Percentiles rank a stretch among this genome's conserved stretches.
Conservation (phyloP, 2,797 vertebrate species). For the Falco concolor region DNA sequence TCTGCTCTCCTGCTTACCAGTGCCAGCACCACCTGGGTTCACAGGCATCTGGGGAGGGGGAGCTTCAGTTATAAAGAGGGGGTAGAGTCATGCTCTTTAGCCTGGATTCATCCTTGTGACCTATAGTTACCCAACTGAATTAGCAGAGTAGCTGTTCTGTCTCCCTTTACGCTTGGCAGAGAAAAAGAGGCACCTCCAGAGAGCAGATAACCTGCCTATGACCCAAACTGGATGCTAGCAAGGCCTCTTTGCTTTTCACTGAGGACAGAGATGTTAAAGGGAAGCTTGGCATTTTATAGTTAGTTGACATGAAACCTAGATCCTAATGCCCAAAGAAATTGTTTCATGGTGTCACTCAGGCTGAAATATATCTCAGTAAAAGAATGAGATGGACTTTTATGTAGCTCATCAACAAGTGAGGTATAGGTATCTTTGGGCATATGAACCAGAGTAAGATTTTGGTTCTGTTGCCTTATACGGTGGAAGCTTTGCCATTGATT, state of each 20-base stretch:
- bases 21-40: background rate
- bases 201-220: background rate
- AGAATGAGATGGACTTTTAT: background rate
- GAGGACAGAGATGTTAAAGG: background rate
- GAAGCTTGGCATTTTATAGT: background rate
- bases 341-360: background rate
- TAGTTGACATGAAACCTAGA: background rate
- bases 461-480: background rate
- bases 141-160: background rate
- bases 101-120: background rate
- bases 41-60: background rate
- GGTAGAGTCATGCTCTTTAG: background rate
- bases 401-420: background rate
- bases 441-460: background rate
- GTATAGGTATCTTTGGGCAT: background rate
- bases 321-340: background rate
- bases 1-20: background rate
- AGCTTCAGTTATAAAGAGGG: background rate
- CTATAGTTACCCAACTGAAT: background rate
- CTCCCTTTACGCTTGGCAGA: background rate
- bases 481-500: background rate
- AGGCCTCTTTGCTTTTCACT: background rate
- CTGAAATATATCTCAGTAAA: background rate
- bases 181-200: background rate
- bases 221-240: background rate